Evolutionary conservation across 2,113 vertebrate species (phyloP).

Genomic region (Elgaria multicarinata): DNA sequence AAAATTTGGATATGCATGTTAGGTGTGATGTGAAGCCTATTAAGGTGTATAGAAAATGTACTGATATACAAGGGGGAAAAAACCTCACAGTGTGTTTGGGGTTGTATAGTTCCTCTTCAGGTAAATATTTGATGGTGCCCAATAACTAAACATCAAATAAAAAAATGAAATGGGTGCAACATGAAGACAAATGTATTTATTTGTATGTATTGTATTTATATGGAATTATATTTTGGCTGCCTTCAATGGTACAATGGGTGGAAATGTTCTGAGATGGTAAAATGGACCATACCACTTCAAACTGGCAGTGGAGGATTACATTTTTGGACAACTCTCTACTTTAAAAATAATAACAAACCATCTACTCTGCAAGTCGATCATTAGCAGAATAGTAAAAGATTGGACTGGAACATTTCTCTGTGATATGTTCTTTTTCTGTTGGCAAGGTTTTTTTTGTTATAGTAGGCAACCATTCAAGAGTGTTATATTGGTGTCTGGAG

Average conservation of each 20-base stretch:
- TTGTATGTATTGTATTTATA: no score
- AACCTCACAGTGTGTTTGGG: neutral
- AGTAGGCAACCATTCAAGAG: no score
- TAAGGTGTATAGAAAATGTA: neutral
- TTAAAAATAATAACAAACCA: no score
- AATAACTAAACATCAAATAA: neutral
- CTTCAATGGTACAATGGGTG: neutral
- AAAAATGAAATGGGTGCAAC: neutral
- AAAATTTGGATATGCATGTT: neutral
- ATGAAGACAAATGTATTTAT: neutral
- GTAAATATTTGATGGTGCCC: neutral
- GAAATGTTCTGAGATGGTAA: neutral
- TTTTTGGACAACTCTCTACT: neutral
- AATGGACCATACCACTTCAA: neutral
- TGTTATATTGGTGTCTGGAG: no score
- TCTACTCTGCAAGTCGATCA: neutral
- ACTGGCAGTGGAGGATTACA: neutral
- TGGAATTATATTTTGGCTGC: no score
- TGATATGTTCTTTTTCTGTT: no score
- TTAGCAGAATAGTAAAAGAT: neutral
- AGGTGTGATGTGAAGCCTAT: neutral
- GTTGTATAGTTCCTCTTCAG: no score
- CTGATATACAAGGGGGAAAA: neutral
- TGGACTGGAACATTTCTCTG: neutral
- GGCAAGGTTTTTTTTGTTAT: no score